Conservation (phyloP, 1,140 invertebrate genomes). For the Brachystomella parvula region DNA sequence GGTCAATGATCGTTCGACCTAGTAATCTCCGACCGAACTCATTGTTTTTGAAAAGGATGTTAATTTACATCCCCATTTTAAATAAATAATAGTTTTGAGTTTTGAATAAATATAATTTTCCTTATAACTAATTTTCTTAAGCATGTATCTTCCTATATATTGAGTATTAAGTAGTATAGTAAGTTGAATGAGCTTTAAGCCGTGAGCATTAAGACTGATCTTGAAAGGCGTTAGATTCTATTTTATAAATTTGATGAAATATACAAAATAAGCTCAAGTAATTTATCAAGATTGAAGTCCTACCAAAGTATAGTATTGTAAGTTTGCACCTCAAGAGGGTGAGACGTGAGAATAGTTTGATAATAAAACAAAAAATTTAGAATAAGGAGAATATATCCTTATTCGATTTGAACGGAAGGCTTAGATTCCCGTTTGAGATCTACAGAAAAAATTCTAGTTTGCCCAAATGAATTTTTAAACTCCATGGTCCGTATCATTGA, state of each 20-base stretch:
- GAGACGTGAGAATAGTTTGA: background rate
- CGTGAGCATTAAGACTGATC: too few relatives aligned
- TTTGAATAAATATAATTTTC: too few relatives aligned
- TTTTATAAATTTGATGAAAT: background rate
- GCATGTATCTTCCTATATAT: too few relatives aligned
- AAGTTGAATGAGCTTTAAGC: too few relatives aligned
- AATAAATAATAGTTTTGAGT: too few relatives aligned
- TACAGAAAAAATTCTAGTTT: background rate
- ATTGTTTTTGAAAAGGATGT: too few relatives aligned
- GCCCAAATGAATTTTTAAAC: background rate
- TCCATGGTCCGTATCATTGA: background rate
- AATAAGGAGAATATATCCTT: constrained; percentile 3
- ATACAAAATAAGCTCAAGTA: background rate
- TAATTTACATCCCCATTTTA: too few relatives aligned
- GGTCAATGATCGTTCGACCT: too few relatives aligned
- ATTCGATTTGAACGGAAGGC: background rate
- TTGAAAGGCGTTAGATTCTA: too few relatives aligned
- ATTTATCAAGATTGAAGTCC: background rate
- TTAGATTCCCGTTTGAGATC: background rate
- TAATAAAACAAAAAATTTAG: background rate
- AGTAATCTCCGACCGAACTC: too few relatives aligned
- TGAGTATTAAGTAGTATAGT: too few relatives aligned
- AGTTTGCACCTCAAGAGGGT: background rate
- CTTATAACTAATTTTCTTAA: too few relatives aligned
- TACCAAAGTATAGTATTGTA: background rate